Evolutionary conservation across 2,797 vertebrate species (phyloP), one percentile per base, ranked within the genome.

Genomic region (Chromobotia macracanthus): DNA sequence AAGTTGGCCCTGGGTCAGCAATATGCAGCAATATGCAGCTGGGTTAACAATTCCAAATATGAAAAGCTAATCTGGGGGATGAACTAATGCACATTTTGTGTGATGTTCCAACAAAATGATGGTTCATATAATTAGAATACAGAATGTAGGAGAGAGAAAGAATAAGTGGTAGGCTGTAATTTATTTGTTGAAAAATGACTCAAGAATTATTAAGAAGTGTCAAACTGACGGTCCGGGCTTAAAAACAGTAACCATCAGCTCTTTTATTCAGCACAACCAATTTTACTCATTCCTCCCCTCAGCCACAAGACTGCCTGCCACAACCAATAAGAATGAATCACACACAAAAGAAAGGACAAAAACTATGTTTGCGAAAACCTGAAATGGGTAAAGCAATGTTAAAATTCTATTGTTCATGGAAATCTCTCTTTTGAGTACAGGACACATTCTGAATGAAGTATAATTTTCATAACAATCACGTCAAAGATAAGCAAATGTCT

Each of bases 201-300:
- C 18, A 2, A 12, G 66, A 63, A 1, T 75, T 79, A 84, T 84
- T 78, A 82, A 67, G 73, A 84, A 70, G 60, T 11, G 58, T 61
- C 41, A 25, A 77, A 61, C n/a, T 66, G 55, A 68, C 31, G 80
- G 80, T 80, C 80, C 75, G 78, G 65, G 44, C 65, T 78, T 84
- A 58, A 81, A 77, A 71, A 73, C 46, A 2, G 23, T 77, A 56
- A 25, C 69, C 51, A 80, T 78, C 65, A 82, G 63, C 35, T 15
- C 72, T 68, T 46, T 64, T 51, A 65, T 72, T 16, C 55, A 75
- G 64, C 12, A 2, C 63, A 66, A 44, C 11, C 0, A n/a, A 46
- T 46, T 28, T 65, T n/a, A n/a, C 73, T 53, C n/a, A 75, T 25
- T 65, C 31, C 21, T 64, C 44, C 19, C 15, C 67, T 41, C 38